Percentiles rank a stretch among this genome's conserved stretches.
Conservation (phyloP, 2,797 vertebrate genomes). For the Syngnathus rostellatus region DNA sequence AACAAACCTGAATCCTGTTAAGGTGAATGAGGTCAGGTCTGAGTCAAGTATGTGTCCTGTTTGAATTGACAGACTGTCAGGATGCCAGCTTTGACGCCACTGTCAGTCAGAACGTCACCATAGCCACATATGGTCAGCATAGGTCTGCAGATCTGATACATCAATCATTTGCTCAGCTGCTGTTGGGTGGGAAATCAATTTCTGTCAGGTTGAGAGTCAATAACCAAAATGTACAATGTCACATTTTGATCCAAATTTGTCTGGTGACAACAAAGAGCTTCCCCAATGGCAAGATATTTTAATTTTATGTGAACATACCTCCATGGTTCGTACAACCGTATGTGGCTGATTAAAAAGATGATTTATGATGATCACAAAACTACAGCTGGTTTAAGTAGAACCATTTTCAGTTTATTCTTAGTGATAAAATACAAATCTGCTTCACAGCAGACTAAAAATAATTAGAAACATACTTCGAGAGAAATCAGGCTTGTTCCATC, state of each 20-base stretch:
- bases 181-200: slow-evolving; percentile 25
- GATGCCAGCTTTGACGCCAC: slow-evolving; percentile 39
- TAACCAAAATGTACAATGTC: slow-evolving; percentile 22
- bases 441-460: neutral
- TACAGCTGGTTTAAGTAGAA: neutral
- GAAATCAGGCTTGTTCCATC: neutral
- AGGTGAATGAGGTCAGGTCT: slow-evolving; percentile 54
- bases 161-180: slow-evolving; percentile 38
- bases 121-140: slow-evolving; percentile 44
- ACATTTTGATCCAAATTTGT: neutral
- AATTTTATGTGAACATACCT: too few species aligned
- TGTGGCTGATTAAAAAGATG: neutral
- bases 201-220: slow-evolving; percentile 15
- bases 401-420: neutral
- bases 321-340: neutral
- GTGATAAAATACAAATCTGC: neutral
- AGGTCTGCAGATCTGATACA: slow-evolving; percentile 29
- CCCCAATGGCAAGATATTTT: neutral
- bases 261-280: neutral
- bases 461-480: neutral
- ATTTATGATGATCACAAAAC: neutral
- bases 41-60: slow-evolving; percentile 55
- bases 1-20: slow-evolving; percentile 34
- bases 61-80: slow-evolving; percentile 62
- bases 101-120: slow-evolving; percentile 53